Base-by-base conservation (phyloP, 2,888 invertebrate species). In the Pachliopta kotzebuea region DNA sequence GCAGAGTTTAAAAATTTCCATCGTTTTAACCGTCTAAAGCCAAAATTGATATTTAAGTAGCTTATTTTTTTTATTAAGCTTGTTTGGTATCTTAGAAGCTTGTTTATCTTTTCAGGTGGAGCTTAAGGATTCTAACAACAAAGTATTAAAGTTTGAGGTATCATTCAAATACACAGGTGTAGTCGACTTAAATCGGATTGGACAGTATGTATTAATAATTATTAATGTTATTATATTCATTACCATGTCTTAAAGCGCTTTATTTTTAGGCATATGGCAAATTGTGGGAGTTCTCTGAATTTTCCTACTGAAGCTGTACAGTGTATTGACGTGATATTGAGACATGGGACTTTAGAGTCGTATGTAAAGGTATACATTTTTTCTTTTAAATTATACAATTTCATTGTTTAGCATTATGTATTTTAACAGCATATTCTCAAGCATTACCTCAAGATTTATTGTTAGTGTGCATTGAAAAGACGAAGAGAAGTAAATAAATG, bases 301-400 rank as follows among this genome's bases (percentile, higher is more conserved):
- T 84, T 91, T 0, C 94, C 94, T 0, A 93, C 93, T 62, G 93
- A 92, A 67, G 94, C 92, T 0, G 84, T 96, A 20, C 97, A 96
- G 80, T 96, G 96, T n/a, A 83, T 98, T 42, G 98, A 98, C 81
- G 95, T 98, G 2, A 95, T 98, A 56, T 90, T 98, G 86, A 94
- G 81, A 91, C 96, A 77, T 94, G 97, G 69, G 80, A 96, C 72
- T 93, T 95, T 69, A 94, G 95, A 86, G 95, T 95, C 84, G 84
- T 95, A 73, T 77, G 80, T 77, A 71, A 93, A 72, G 83, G 86
- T 76, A 77, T 56, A 37, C 17, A 23, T 1, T 11, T 24, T 61
- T 54, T 37, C 4, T n/a, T n/a, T n/a, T n/a, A n/a, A n/a, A n/a
- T n/a, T n/a, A n/a, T n/a, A n/a, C n/a, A n/a, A n/a, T n/a, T n/a